Evolutionary conservation across 2,797 vertebrate genomes (phyloP).

Genomic region (Lemur catta): DNA sequence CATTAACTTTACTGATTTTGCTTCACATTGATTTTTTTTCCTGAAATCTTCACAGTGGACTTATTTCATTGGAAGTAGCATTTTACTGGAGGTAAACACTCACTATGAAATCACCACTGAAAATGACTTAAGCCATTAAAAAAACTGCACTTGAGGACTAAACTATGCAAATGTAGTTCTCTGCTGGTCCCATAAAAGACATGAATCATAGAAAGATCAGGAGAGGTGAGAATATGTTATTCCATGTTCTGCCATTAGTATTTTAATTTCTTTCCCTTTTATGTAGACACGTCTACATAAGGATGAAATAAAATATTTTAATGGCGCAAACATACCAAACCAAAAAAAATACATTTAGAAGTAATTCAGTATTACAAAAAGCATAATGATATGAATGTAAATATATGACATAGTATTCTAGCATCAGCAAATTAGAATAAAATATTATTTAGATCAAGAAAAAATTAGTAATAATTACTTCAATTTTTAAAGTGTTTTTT

Average conservation of each 20-base stretch:
- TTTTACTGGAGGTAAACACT: slow-evolving; percentile 53
- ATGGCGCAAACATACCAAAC: background rate
- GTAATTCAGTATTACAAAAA: background rate
- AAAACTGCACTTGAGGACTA: slow-evolving; percentile 5
- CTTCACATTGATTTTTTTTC: slow-evolving; percentile 57
- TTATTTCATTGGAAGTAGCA: slow-evolving; percentile 51
- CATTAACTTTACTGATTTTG: slow-evolving; percentile 59
- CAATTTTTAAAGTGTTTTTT: background rate
- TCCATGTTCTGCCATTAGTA: background rate
- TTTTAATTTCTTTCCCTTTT: background rate
- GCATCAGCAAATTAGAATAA: background rate
- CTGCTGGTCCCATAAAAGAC: background rate
- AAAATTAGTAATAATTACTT: background rate
- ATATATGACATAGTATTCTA: background rate
- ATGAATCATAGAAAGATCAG: background rate
- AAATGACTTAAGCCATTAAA: slow-evolving; percentile 55
- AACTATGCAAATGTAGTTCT: background rate
- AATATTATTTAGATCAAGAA: background rate
- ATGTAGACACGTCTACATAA: background rate
- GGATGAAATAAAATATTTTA: background rate
- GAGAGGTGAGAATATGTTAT: background rate
- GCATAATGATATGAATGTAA: no score
- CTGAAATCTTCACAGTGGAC: slow-evolving; percentile 55
- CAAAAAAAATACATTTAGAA: background rate
- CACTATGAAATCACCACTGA: slow-evolving; percentile 53